Percentiles rank a stretch among this genome's conserved stretches.
Evolutionary conservation across 2,888 invertebrate species (phyloP).

Genomic region (Tipula helvola): DNA sequence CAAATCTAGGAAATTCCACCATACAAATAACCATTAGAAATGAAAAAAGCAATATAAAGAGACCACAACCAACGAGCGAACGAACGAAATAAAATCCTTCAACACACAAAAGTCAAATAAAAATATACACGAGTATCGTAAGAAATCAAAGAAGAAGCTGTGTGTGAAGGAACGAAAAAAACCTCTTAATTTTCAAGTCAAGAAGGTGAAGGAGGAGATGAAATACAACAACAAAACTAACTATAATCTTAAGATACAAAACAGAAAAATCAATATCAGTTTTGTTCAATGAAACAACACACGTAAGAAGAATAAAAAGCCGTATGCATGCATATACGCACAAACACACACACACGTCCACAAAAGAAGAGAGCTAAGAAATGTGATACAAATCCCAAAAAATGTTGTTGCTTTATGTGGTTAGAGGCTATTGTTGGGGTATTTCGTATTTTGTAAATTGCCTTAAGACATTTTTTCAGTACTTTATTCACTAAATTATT

Average conservation of each 20-base stretch:
- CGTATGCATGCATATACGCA: not conserved
- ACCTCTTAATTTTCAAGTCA: not conserved
- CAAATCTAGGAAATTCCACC: not conserved
- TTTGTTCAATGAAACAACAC: not conserved
- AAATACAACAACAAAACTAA: not conserved
- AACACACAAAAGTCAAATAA: not conserved
- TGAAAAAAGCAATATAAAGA: not conserved
- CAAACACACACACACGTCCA: not conserved
- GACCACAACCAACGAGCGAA: not conserved
- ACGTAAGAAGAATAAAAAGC: not conserved
- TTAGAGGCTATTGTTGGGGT: not conserved
- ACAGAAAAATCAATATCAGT: not conserved
- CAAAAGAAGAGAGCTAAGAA: not conserved
- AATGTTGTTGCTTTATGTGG: not conserved
- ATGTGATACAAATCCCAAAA: not conserved
- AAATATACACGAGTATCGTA: not conserved
- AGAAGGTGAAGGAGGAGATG: constrained; percentile 4
- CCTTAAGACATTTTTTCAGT: not conserved
- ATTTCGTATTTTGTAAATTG: not conserved
- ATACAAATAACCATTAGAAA: not conserved
- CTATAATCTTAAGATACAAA: not conserved
- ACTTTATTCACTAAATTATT: not conserved
- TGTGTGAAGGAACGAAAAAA: not conserved
- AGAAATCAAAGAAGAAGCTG: not conserved
- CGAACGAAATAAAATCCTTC: not conserved